A percentile compares a stretch with the other conserved stretches of the same genome.
These are phyloP conservation scores for Heterocephalus glaber DNA, from an alignment of 2,113 vertebrate genomes.

Conservation along the genomic window DNA sequence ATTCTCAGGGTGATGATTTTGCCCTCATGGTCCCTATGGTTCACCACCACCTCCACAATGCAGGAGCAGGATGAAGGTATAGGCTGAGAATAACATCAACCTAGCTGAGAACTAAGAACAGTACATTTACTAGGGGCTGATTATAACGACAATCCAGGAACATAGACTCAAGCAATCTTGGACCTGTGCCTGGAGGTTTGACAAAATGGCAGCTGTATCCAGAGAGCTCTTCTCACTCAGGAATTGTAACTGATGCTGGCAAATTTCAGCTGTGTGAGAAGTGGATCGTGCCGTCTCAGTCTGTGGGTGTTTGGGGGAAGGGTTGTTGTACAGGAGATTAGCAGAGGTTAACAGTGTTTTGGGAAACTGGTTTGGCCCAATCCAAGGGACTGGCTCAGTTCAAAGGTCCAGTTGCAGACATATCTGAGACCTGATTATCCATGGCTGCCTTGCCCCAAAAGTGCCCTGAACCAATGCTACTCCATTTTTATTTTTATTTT, in stretches of 20 bases:
- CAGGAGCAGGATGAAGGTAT: background rate
- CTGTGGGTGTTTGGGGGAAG: background rate
- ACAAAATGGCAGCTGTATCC: background rate
- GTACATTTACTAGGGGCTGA: background rate
- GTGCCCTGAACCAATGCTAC: background rate
- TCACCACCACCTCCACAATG: fast-evolving
- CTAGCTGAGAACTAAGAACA: background rate
- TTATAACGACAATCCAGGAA: background rate
- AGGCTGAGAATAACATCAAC: background rate
- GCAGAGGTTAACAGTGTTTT: background rate
- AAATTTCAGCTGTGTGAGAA: background rate
- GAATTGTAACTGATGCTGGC: background rate
- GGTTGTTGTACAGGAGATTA: background rate
- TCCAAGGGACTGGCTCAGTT: background rate
- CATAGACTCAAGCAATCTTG: background rate
- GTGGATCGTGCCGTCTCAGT: background rate
- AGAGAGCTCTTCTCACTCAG: background rate
- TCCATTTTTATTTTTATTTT: background rate
- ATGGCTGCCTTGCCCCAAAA: background rate
- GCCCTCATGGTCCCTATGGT: fast-evolving
- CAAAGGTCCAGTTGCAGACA: background rate
- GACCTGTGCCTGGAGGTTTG: background rate
- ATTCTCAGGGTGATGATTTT: fast-evolving
- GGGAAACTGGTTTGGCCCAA: background rate
- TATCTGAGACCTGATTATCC: background rate